These are phyloP conservation scores for Galemys pyrenaicus DNA, from an alignment of 2,113 vertebrate genomes.

Conservation along the genomic window DNA sequence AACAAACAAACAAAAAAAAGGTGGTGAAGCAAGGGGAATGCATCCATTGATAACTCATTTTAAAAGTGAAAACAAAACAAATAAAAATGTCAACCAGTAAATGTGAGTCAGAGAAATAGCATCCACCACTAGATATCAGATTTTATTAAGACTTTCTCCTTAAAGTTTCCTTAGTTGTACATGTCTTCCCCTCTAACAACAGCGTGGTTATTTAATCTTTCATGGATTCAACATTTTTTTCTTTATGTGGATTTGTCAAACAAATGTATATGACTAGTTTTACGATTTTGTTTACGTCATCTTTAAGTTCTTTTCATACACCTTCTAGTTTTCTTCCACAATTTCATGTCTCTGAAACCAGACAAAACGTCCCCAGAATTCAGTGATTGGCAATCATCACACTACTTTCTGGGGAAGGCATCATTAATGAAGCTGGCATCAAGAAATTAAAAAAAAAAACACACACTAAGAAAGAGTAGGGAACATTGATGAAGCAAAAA, in stretches of 20 bases:
- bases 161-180: not conserved
- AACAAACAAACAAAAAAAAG: too few species aligned
- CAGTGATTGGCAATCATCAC: not conserved
- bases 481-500: not conserved
- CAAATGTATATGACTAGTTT: not conserved
- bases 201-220: not conserved
- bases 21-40: not conserved
- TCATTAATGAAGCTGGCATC: not conserved
- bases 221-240: not conserved
- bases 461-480: not conserved
- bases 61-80: constrained; percentile 43
- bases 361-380: not conserved
- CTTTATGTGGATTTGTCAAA: not conserved
- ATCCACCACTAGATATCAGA: not conserved
- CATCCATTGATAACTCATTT: not conserved
- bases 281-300: not conserved
- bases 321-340: not conserved
- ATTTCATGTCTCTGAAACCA: constrained; percentile 21
- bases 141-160: not conserved
- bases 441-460: not conserved
- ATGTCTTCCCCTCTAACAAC: constrained; percentile 19
- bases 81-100: not conserved
- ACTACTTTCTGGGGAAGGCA: not conserved
- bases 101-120: not conserved
- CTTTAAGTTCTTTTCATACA: constrained; percentile 2